Base-by-base conservation (phyloP, 2,888 invertebrate species). In the Prenolepis imparis region DNA sequence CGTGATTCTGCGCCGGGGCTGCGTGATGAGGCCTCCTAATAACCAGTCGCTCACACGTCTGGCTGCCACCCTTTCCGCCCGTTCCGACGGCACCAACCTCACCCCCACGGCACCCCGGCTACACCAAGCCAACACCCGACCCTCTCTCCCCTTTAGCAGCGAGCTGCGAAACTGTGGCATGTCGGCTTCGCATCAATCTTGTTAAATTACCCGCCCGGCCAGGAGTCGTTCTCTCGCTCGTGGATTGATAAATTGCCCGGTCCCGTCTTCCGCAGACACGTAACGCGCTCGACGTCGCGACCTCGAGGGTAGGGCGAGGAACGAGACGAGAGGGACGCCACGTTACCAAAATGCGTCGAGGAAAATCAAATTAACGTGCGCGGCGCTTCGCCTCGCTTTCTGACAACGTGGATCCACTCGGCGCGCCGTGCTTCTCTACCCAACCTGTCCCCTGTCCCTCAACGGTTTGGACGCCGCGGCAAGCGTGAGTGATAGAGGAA, bases 161-260 rank as follows among this genome's bases (percentile, higher is more conserved):
- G 87, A 90, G 87, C 90, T 91, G 91, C 91, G 91, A 91, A 92
- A 93, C 93, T 92, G 93, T 93, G 93, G 93, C 94, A 93, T 94
- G 94, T 93, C 93, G 94, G 92, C 92, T 92, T 92, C 92, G 90
- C 94, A 94, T 94, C 94, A 94, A 94, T 94, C 94, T 94, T 94
- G 93, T 93, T 94, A 94, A 94, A 94, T 94, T 94, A 94, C 94
- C 93, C 93, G 92, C 93, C 93, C 91, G 92, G 92, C 92, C 92
- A 92, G 92, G 87, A 94, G 93, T 94, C 90, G 90, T 89, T 88
- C 88, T 90, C 89, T 86, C 88, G 90, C 89, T 91, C 87, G 91
- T 90, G 92, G 93, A 93, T 94, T 94, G 94, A 94, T 94, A 94
- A 94, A 94, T 94, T 94, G 93, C 94, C 91, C 90, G 92, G 93